Conservation (phyloP, 2,797 vertebrate genomes). For the Gymnothorax javanicus region DNA sequence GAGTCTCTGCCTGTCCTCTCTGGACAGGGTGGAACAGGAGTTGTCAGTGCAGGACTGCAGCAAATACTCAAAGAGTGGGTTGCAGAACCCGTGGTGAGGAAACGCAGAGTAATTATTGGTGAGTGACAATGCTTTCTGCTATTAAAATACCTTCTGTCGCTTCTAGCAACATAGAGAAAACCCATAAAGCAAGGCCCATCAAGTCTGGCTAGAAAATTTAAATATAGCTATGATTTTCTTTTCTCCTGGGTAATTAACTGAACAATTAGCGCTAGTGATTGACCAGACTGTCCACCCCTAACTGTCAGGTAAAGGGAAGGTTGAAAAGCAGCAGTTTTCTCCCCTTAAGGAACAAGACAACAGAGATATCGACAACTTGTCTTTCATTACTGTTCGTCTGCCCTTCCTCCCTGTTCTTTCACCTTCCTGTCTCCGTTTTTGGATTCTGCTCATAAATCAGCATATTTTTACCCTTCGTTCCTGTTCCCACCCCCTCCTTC, state of each 20-base stretch:
- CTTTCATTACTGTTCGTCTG: constrained; percentile 4
- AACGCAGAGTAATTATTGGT: constrained; percentile 85
- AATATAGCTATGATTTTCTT: too few relatives aligned
- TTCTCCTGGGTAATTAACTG: too few relatives aligned
- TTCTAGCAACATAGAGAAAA: background rate
- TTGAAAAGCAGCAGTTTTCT: too few relatives aligned
- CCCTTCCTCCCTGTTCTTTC: constrained; percentile 15
- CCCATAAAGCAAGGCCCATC: constrained; percentile 22
- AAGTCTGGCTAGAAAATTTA: background rate
- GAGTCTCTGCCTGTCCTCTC: constrained; percentile 66
- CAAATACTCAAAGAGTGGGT: constrained; percentile 83
- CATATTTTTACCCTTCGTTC: too few relatives aligned
- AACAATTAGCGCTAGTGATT: too few relatives aligned
- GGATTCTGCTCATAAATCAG: background rate
- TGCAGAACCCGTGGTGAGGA: constrained; percentile 83
- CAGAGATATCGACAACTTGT: background rate
- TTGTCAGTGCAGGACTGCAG: constrained; percentile 84
- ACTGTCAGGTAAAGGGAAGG: too few relatives aligned
- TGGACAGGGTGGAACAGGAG: constrained; percentile 67
- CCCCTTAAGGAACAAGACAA: too few relatives aligned
- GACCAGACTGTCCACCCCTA: too few relatives aligned
- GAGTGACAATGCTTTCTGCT: constrained; percentile 51
- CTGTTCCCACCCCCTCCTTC: background rate
- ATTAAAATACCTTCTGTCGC: background rate
- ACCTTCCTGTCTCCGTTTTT: background rate